Base-by-base conservation (phyloP, 2,888 invertebrate species). In the Galerucella calmariensis region DNA sequence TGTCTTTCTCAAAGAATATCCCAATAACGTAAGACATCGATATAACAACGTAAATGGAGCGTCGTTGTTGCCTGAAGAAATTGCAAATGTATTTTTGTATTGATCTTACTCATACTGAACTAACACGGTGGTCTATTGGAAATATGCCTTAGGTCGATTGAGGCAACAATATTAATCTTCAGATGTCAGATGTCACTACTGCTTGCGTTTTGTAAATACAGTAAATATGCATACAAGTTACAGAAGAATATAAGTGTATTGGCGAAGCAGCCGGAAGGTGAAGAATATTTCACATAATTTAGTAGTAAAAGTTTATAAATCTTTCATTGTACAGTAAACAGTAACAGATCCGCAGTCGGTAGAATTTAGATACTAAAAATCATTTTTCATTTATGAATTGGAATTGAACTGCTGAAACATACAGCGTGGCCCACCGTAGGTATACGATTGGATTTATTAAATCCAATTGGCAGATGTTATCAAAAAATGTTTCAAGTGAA, bases 101-200 rank as follows among this genome's bases (percentile, higher is more conserved):
- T 41, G 41, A 35, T 62, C 41, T 62, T 35, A 41, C 62, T 27
- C 35, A 62, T 41, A 62, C 12, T 56, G 16, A 46, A 14, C 48
- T 61, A 35, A 35, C 69, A 46, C 27, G 69, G 69, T 69, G 69
- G 69, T 69, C 69, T 61, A 41, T 62, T 20, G 56, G 59, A 69
- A n/a, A 61, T 20, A 27, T 27, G 48, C 69, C 61, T 61, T 59
- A 56, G 44, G 68, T 44, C 44, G n/a, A 8, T 59, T 44, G 20
- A 68, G 14, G 35, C 41, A 35, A 58, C 16, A 59, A 58, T 58
- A 68, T 68, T 58, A 68, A 68, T 68, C 68, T 68, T 68, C 58
- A 20, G 44, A 68, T 56, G 3, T 20, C 58, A 59, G 44, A 16
- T 44, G 67, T 67, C 67, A 67, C 67, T 67, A 67, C 68, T 48